A percentile compares a stretch with the other conserved stretches of the same genome.
phyloP scores from a whole-genome alignment of 37 sponge, comb jelly and placozoan species.

The Ianthella basta region DNA sequence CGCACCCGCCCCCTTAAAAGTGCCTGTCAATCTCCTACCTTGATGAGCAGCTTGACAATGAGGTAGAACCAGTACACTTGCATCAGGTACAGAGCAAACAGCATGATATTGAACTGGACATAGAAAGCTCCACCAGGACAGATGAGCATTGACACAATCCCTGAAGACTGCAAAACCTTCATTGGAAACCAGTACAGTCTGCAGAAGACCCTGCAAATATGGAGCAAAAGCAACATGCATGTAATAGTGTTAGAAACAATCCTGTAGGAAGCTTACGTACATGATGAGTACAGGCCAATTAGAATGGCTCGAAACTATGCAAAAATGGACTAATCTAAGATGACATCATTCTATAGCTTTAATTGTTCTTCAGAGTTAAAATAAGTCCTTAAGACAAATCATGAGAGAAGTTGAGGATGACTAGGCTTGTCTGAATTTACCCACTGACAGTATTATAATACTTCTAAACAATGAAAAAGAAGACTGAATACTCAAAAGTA shows the following conservation, averaged over 20 bases:
- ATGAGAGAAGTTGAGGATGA: too few relatives aligned
- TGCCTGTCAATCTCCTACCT: too few relatives aligned
- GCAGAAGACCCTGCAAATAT: not conserved
- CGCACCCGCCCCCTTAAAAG: too few relatives aligned
- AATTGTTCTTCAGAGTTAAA: not conserved
- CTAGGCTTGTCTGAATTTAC: too few relatives aligned
- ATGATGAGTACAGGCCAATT: too few relatives aligned
- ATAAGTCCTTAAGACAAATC: too few relatives aligned
- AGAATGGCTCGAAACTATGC: not conserved
- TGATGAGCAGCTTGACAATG: slow-evolving; percentile 23
- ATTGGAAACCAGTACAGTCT: slow-evolving; percentile 29
- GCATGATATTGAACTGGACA: slow-evolving; percentile 1
- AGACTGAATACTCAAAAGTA: too few relatives aligned
- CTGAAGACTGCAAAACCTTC: slow-evolving; percentile 10
- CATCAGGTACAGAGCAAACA: not conserved
- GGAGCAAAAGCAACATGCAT: too few relatives aligned
- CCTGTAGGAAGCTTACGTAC: too few relatives aligned
- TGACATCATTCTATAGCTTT: not conserved
- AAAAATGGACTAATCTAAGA: not conserved
- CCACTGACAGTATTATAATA: too few relatives aligned
- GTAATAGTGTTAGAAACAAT: too few relatives aligned
- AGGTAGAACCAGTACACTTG: slow-evolving; percentile 36
- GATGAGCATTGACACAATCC: not conserved
- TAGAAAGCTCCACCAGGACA: slow-evolving; percentile 1
- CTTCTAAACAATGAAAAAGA: too few relatives aligned